A percentile compares a stretch with the other conserved stretches of the same genome.
Conservation (phyloP, 2,888 invertebrate genomes). For the Platycnemis pennipes region DNA sequence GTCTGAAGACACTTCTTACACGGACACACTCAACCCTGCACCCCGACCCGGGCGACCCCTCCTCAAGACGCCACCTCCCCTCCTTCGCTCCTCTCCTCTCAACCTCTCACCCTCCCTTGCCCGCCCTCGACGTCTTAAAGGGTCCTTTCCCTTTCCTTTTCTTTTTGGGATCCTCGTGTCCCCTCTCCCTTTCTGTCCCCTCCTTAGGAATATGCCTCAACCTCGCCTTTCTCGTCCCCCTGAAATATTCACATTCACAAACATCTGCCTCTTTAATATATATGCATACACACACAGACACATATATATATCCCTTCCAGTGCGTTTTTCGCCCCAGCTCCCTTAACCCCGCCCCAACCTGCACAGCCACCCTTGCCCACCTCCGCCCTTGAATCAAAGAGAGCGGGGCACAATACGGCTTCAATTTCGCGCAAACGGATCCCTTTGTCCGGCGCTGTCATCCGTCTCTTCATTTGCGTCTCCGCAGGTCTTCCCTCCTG, state of each 20-base stretch:
- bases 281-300: too few species aligned
- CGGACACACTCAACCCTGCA: not conserved
- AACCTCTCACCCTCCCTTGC: not conserved
- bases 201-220: not conserved
- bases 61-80: not conserved
- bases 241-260: slow-evolving; percentile 7
- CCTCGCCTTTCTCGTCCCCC: not conserved
- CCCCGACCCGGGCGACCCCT: not conserved
- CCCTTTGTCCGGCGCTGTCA: not conserved
- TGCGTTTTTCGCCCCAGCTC: not conserved
- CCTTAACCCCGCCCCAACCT: not conserved
- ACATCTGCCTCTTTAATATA: not conserved
- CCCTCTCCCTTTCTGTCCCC: not conserved
- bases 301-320: not conserved
- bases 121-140: not conserved
- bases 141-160: not conserved
- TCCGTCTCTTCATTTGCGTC: not conserved
- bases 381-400: not conserved
- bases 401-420: not conserved
- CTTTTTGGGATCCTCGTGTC: not conserved
- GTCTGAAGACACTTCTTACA: not conserved
- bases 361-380: not conserved
- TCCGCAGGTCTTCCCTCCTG: not conserved
- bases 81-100: not conserved
- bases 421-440: not conserved